These are phyloP conservation scores for Agrenia bidenticulata DNA, from an alignment of 2,888 invertebrate genomes.

Conservation along the genomic window DNA sequence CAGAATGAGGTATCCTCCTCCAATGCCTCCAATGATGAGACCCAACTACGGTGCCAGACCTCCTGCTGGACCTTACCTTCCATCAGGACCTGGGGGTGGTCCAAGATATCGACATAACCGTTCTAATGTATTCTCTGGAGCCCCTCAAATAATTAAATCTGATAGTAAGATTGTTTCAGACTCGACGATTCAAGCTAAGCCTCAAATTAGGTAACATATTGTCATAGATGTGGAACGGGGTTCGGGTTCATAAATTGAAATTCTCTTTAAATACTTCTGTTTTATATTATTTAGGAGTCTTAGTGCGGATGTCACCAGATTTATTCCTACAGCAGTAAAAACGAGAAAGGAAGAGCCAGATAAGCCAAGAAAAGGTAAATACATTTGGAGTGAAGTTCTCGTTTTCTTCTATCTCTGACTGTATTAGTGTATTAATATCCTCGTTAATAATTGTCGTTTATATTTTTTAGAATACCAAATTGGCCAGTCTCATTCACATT, in stretches of 20 bases:
- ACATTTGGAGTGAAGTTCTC: constrained; percentile 19
- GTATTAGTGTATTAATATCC: constrained; percentile 6
- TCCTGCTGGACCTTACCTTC: constrained; percentile 31
- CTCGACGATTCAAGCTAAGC: constrained; percentile 68
- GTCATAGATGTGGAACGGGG: too few relatives aligned
- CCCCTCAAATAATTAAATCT: constrained; percentile 76
- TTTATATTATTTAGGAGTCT: constrained; percentile 64
- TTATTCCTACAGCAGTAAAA: constrained; percentile 88
- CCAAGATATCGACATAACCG: constrained; percentile 49
- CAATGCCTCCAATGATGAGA: constrained; percentile 59
- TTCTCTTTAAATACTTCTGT: too few relatives aligned
- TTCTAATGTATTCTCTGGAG: constrained; percentile 76
- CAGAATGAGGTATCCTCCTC: constrained; percentile 57
- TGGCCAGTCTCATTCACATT: constrained; percentile 39
- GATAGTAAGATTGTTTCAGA: constrained; percentile 53
- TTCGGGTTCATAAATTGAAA: too few relatives aligned
- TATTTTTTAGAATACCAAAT: constrained; percentile 43
- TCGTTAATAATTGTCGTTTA: neutral
- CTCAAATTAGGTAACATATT: constrained; percentile 72
- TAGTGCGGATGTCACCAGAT: constrained; percentile 91
- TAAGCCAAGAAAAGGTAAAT: constrained; percentile 55
- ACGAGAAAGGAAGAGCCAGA: constrained; percentile 84
- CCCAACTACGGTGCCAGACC: constrained; percentile 29
- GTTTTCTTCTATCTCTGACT: neutral
- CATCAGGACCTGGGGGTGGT: constrained; percentile 32